Base-by-base conservation (phyloP, 2,888 invertebrate species). In the Drosophila eohydei region DNA sequence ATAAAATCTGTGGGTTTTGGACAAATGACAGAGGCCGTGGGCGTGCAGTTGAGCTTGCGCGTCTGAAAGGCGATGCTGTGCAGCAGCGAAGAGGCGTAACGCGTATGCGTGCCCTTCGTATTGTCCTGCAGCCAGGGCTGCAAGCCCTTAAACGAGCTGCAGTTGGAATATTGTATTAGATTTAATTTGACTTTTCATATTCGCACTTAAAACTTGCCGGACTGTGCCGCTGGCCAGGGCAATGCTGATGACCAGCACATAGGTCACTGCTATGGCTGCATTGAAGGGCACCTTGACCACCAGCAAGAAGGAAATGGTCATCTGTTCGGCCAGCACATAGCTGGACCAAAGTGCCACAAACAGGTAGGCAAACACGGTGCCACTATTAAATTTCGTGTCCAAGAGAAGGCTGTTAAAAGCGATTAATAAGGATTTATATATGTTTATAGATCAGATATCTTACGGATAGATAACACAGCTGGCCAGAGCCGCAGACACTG, bases 291-390 rank as follows among this genome's bases (percentile, higher is more conserved):
- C 95, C 91, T 96, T 96, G 0, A 98, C 95, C 21, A 97, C 94
- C 95, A 97, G 95, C 92, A 98, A 94, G 57, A 97, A 94, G 0
- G 96, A 96, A 71, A 98, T 95, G 0, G 97, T 95, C 77, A 97
- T 95, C 91, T 98, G 97, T 90, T 98, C 98, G 0, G 97, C 95
- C 82, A 97, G 95, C 0, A 97, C 94, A 92, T 96, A 97, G 90
- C 97, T 96, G 0, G 97, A 96, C 97, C 97, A 97, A 12, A 98
- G 93, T 0, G 96, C 94, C 5, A 96, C 93, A 6, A 95, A 94
- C 85, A 96, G 95, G 88, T 95, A 95, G 1, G 95, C 88, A 93
- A 95, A 97, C 0, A 92, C 87, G 0, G 86, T 90, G 44, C 92
- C 92, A 74, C 91, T 91, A 1, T 91, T 91, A 30, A 83, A 89